Base-by-base conservation (phyloP, 2,797 vertebrate genomes). In the Hafferia zeledoni region DNA sequence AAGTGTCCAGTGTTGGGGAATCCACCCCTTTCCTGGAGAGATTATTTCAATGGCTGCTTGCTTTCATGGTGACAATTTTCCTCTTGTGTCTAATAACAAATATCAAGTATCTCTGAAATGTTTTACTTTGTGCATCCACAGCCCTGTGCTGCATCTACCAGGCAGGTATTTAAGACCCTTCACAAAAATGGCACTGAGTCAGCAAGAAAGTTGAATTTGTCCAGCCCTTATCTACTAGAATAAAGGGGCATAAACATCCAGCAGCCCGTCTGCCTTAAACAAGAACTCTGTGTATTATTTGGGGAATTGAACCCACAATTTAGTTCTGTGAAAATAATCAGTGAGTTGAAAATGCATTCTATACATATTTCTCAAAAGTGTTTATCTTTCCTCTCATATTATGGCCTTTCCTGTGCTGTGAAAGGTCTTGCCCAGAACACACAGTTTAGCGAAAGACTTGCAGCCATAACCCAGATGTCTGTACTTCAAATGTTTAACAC, bases 121-220 rank as follows among this genome's bases (percentile, higher is more conserved):
- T 43, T 68, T 60, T 14, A 17, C n/a, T 74, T 33, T 20, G n/a
- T 17, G 17, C 43, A 41, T 25, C 39, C 24, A 63, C 39, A 50
- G 44, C 0, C 0, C 14, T 11, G 14, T 7, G n/a, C 74, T 35
- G 25, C 41, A 50, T 25, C 41, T 57, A 28, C 17, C 47, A 57
- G 9, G 18, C 23, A 86, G 12, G 3, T 57, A 31, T 3, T 6
- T 30, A 50, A 49, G 37, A 79, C 7, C 23, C 30, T 43, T 25
- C 18, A 2, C 33, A 52, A 43, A 71, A 64, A 1, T 0, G 8
- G 13, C 25, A 53, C 13, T 13, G 16, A 20, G 9, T 50, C 25
- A 14, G 17, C 24, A 46, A n/a, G 39, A 43, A 43, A 7, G 12
- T 8, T 61, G n/a, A 37, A 67, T 44, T 53, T 61, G 27, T 17